phyloP scores from a whole-genome alignment of 2,888 invertebrate genomes.

The Ormyrus thymus region DNA sequence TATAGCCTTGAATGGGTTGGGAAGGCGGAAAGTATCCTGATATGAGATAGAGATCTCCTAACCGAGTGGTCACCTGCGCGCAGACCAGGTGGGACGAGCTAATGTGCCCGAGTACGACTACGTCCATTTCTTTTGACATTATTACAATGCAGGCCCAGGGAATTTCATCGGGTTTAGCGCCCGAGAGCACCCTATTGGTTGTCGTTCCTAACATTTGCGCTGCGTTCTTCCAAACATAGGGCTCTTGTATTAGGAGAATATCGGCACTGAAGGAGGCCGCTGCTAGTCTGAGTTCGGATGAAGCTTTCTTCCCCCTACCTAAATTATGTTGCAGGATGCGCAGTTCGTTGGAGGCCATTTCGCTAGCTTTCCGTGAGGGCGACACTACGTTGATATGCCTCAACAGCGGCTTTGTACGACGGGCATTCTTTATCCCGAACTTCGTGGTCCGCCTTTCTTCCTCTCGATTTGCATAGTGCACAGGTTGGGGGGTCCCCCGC shows the following conservation, averaged over 20 bases:
- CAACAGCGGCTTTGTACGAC: not conserved
- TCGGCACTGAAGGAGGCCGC: not conserved
- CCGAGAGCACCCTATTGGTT: not conserved
- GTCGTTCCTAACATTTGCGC: not conserved
- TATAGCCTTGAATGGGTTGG: too few species aligned
- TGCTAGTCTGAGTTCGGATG: not conserved
- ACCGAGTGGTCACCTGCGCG: too few species aligned
- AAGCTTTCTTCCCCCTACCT: not conserved
- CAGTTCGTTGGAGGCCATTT: not conserved
- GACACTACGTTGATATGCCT: too few species aligned
- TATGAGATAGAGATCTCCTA: too few species aligned
- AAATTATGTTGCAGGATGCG: not conserved
- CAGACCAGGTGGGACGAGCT: too few species aligned
- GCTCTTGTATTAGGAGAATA: constrained; percentile 21
- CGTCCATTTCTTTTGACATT: too few species aligned
- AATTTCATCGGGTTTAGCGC: too few species aligned
- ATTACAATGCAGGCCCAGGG: too few species aligned
- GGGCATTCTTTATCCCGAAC: not conserved
- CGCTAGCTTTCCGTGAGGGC: not conserved
- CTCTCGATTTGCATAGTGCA: not conserved
- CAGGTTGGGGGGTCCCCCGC: not conserved
- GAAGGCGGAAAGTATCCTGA: too few species aligned
- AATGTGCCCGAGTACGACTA: too few species aligned
- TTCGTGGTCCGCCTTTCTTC: not conserved
- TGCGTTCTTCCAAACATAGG: not conserved